These are phyloP conservation scores for Albula glossodonta DNA, from an alignment of 2,113 vertebrate genomes.

Conservation along the genomic window DNA sequence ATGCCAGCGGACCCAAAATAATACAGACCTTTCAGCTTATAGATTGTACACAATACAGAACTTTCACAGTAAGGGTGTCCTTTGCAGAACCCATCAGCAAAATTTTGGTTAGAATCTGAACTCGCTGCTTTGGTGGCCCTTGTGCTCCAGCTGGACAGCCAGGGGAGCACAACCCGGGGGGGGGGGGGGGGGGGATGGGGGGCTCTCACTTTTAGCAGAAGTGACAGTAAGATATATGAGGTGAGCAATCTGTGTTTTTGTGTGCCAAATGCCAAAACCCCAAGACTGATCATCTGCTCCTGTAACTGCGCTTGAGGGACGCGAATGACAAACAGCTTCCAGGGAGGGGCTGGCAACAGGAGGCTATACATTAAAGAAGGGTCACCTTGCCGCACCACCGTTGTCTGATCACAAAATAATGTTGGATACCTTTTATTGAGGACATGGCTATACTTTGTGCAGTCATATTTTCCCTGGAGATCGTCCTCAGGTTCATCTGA, in stretches of 20 bases:
- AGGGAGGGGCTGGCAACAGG: constrained; percentile 66
- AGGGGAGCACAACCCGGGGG: background rate
- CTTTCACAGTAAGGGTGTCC: background rate
- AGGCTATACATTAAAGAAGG: constrained; percentile 66
- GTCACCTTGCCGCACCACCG: constrained; percentile 70
- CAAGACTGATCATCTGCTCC: constrained; percentile 67
- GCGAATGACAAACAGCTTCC: constrained; percentile 71
- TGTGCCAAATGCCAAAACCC: constrained; percentile 60
- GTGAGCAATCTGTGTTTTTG: constrained; percentile 64
- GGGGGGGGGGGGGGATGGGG: background rate
- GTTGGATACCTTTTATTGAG: constrained; percentile 43
- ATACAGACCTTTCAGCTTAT: background rate
- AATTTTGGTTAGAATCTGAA: background rate
- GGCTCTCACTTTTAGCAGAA: background rate
- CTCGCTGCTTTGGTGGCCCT: background rate
- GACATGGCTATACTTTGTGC: background rate
- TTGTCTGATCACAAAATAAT: constrained; percentile 65
- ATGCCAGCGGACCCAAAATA: too few relatives aligned
- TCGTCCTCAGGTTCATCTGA: background rate
- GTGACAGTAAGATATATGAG: constrained; percentile 36
- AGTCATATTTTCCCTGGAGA: background rate
- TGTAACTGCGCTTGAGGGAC: constrained; percentile 64
- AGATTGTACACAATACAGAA: background rate
- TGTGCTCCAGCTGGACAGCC: background rate
- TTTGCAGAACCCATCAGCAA: background rate